A percentile compares a stretch with the other conserved stretches of the same genome.
Conservation (phyloP, 2,797 vertebrate species). For the Eidolon dupreanum region DNA sequence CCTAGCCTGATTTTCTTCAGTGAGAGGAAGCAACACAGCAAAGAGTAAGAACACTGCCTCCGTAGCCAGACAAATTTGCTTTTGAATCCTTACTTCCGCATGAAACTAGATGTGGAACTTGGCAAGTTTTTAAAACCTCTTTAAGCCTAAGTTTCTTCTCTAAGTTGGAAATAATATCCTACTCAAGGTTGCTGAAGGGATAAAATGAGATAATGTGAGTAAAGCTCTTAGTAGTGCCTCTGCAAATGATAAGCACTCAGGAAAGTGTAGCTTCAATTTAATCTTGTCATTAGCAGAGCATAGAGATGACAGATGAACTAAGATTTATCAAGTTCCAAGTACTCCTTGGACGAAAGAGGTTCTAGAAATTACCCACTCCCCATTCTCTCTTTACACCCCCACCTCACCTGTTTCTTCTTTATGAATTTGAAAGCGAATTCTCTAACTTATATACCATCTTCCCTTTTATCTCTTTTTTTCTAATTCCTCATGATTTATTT, state of each 20-base stretch:
- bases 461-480: slow-evolving; percentile 8
- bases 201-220: slow-evolving; percentile 65
- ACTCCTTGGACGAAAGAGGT: slow-evolving; percentile 58
- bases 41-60: not conserved
- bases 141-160: slow-evolving; percentile 58
- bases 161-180: slow-evolving; percentile 58
- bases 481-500: slow-evolving; percentile 14
- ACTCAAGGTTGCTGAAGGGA: slow-evolving; percentile 42
- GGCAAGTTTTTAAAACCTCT: slow-evolving; percentile 50
- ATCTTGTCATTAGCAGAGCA: slow-evolving; percentile 63
- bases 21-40: not conserved
- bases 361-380: slow-evolving; percentile 46
- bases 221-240: slow-evolving; percentile 53
- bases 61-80: not conserved
- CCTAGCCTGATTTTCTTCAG: not conserved
- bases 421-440: slow-evolving; percentile 36
- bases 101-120: not conserved
- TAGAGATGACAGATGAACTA: slow-evolving; percentile 64
- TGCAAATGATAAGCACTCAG: slow-evolving; percentile 60
- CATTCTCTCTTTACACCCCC: not conserved
- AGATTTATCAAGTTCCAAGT: slow-evolving; percentile 66
- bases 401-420: slow-evolving; percentile 30
- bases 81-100: not conserved
- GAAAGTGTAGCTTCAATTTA: slow-evolving; percentile 65
- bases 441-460: not conserved